Base-by-base conservation (phyloP, 2,797 vertebrate genomes). In the Phyllotis vaccarum region DNA sequence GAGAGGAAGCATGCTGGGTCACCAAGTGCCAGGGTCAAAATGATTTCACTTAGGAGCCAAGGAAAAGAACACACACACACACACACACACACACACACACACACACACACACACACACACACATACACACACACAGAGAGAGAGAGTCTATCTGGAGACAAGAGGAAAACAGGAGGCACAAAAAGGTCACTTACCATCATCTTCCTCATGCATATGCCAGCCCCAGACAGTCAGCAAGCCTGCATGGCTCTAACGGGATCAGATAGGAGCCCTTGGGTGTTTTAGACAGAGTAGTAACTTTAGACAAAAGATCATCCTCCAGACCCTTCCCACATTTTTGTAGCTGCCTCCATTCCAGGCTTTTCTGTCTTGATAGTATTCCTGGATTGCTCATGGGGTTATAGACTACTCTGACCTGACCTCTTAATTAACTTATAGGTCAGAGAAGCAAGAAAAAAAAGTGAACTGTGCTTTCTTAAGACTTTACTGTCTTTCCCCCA, bases 1-100 rank as follows among this genome's bases (percentile, higher is more conserved):
- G 97, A 95, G 98, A 98, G 97, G 98, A 98, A 98, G 91, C 0
- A 0, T 91, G 93, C 92, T 96, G 95, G 92, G 97, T 96, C 97
- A 97, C 97, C 98, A 98, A 98, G 89, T 96, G 96, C 96, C 96
- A 98, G 94, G 94, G 97, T 93, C 34, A 80, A 97, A 97, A 96
- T 93, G 87, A 97, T 97, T 97, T 96, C 87, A 96, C 92, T 98
- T 95, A 90, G 94, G 97, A 98, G 97, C 97, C 95, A 86, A 96
- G 95, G 93, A 96, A 97, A 96, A 94, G 85, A 97, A 89, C 83
- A 90, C 95, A 97, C 90, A 68, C 96, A 96, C 97, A 82, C 88
- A 96, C 75, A 74, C 79, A 88, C 86, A 86, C 96, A 79, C 80
- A 64, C 82, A 86, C 62, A 86, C 79, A 49, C 81, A 86, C 62